Evolutionary conservation across 2,797 vertebrate species (phyloP).

Genomic region (Cirrhinus molitorella): DNA sequence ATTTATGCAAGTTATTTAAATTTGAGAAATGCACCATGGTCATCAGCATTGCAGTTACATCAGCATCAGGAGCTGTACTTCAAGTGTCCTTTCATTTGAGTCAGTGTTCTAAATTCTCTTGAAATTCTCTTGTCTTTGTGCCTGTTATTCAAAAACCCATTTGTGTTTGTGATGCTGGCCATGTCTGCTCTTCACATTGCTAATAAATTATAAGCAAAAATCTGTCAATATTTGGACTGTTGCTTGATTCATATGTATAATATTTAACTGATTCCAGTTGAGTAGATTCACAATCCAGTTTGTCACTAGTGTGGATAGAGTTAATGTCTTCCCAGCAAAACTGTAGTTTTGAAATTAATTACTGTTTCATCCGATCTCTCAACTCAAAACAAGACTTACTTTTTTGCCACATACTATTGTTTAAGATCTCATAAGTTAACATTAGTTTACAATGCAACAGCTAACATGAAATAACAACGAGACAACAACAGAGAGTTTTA

Average conservation of each 20-base stretch:
- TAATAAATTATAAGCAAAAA: slow-evolving; percentile 40
- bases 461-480: background rate
- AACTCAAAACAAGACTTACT: slow-evolving; percentile 73
- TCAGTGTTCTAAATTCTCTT: background rate
- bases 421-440: background rate
- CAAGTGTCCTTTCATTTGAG: slow-evolving; percentile 36
- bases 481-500: background rate
- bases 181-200: slow-evolving; percentile 21
- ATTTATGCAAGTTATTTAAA: slow-evolving; percentile 10
- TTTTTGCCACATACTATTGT: slow-evolving; percentile 76
- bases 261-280: background rate
- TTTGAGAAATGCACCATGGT: background rate
- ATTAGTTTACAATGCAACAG: background rate
- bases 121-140: slow-evolving; percentile 10
- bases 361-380: slow-evolving; percentile 54
- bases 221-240: background rate
- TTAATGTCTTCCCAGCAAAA: background rate
- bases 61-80: slow-evolving; percentile 21
- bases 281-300: background rate
- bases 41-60: slow-evolving; percentile 20
- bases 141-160: slow-evolving; percentile 18
- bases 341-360: background rate
- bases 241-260: background rate
- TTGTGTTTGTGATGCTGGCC: slow-evolving; percentile 37
- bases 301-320: background rate